Conservation (phyloP, 2,888 invertebrate species). For the Epirrita christyi region DNA sequence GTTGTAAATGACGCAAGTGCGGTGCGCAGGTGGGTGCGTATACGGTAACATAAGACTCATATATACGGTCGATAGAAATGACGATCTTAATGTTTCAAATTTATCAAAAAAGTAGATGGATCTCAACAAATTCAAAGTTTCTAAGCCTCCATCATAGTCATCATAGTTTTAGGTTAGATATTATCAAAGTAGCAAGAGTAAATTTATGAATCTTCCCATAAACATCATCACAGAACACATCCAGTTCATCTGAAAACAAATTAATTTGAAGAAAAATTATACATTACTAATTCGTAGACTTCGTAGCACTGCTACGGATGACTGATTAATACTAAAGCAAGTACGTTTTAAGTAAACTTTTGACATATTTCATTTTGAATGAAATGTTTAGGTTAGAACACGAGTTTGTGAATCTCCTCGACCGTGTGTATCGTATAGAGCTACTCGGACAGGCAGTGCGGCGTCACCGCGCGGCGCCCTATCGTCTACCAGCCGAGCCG, state of each 20-base stretch:
- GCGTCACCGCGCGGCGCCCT: constrained; percentile 77
- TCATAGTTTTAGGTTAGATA: too few relatives aligned
- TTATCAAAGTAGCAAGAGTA: too few relatives aligned
- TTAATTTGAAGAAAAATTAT: too few relatives aligned
- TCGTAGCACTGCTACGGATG: not conserved
- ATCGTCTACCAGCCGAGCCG: constrained; percentile 71
- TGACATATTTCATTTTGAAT: too few relatives aligned
- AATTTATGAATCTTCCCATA: too few relatives aligned
- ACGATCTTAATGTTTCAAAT: constrained; percentile 32
- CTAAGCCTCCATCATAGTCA: too few relatives aligned
- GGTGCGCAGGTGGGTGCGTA: constrained; percentile 75
- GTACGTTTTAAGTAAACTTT: too few relatives aligned
- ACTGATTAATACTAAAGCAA: not conserved
- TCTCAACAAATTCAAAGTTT: too few relatives aligned
- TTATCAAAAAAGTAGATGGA: too few relatives aligned
- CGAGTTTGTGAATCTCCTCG: constrained; percentile 2
- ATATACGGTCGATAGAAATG: constrained; percentile 50
- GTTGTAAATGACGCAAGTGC: constrained; percentile 82
- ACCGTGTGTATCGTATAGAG: constrained; percentile 54
- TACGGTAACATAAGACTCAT: constrained; percentile 61
- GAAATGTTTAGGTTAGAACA: too few relatives aligned
- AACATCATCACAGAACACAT: too few relatives aligned
- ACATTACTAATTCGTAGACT: not conserved
- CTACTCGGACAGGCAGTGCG: constrained; percentile 68
- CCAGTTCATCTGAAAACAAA: too few relatives aligned